Evolutionary conservation across 23 tunicate genomes (phyloP), one percentile per base, ranked within the genome.

Genomic region (Ciona savignyi): DNA sequence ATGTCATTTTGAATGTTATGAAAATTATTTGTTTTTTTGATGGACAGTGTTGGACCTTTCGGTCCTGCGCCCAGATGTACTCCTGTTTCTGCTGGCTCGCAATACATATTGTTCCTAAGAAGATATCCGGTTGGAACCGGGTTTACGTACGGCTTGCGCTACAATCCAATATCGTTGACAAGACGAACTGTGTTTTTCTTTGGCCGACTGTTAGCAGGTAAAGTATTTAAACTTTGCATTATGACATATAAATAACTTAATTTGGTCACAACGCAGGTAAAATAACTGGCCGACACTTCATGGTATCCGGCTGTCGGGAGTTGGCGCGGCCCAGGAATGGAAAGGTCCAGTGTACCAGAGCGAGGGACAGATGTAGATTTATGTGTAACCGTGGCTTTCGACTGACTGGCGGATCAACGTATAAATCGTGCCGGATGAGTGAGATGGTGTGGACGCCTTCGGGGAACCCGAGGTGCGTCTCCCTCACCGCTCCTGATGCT

Each of bases 231-330:
- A n/a, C n/a, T n/a, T n/a, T n/a, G n/a, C n/a, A n/a, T n/a, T n/a
- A n/a, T n/a, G 49, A 4, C 56, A 15, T 42, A 9, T 42, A 42
- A 15, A 42, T 15, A 42, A 42, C 9, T 42, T 15, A 42, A 42
- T 9, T 25, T 63, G 15, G 67, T 21, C 22, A 23, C 6, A 4
- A 63, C 28, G 15, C 22, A 71, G 77, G 77, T 11, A 72, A 35
- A 35, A 72, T 72, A 2, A 49, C 77, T 22, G 77, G 77, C 29
- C 77, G 48, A 27, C 64, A 35, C 1, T 25, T 51, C 3, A 72
- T 72, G 77, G 32, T 32, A 19, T 74, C 78, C 1, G 78, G 78
- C 19, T 74, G 78, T 25, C 78, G 78, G 27, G 62, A 29, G 4
- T 22, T 74, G 69, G 51, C 29, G 1, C 78, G 64, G 4, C 78